Percentiles rank a stretch among this genome's conserved stretches.
These are phyloP conservation scores for Zaprionus nigranus DNA, from an alignment of 1,140 invertebrate species.

Conservation along the genomic window DNA sequence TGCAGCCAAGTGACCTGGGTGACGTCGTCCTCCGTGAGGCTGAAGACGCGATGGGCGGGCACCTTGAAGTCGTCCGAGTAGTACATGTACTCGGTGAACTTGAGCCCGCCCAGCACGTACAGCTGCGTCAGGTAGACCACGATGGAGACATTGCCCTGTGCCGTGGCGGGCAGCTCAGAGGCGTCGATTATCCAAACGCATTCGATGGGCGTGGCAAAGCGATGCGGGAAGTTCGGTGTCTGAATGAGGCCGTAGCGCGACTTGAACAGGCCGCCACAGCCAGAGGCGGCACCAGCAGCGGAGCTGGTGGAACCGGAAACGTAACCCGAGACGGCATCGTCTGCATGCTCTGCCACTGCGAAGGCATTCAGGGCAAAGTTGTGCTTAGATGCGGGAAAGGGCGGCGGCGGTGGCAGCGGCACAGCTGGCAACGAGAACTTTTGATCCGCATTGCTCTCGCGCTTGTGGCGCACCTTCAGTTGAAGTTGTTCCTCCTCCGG, in stretches of 20 bases:
- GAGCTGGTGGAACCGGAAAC: slow-evolving; percentile 23
- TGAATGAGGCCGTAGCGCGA: slow-evolving; percentile 89
- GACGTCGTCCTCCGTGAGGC: slow-evolving; percentile 89
- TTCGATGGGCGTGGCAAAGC: slow-evolving; percentile 91
- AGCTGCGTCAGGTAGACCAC: slow-evolving; percentile 95
- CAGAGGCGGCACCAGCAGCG: slow-evolving; percentile 9
- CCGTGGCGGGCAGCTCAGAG: slow-evolving; percentile 84
- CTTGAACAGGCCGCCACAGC: slow-evolving; percentile 88
- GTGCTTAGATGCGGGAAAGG: slow-evolving; percentile 62
- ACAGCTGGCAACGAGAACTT: slow-evolving; percentile 74
- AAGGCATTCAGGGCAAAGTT: slow-evolving; percentile 72
- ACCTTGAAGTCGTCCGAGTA: slow-evolving; percentile 90
- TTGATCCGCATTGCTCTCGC: slow-evolving; percentile 54
- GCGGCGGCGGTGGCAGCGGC: slow-evolving; percentile 75
- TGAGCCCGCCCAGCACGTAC: slow-evolving; percentile 92
- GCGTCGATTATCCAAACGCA: slow-evolving; percentile 95
- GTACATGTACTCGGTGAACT: slow-evolving; percentile 93
- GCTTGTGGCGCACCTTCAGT: slow-evolving; percentile 29
- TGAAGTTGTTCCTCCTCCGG: slow-evolving; percentile 17
- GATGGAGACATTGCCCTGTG: slow-evolving; percentile 87
- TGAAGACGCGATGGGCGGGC: slow-evolving; percentile 85
- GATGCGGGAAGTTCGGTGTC: slow-evolving; percentile 92
- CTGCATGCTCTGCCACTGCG: slow-evolving; percentile 45
- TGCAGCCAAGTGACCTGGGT: slow-evolving; percentile 89
- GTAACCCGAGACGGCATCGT: neutral